Conservation (phyloP, 1,140 invertebrate species). For the Trialeurodes vaporariorum region DNA sequence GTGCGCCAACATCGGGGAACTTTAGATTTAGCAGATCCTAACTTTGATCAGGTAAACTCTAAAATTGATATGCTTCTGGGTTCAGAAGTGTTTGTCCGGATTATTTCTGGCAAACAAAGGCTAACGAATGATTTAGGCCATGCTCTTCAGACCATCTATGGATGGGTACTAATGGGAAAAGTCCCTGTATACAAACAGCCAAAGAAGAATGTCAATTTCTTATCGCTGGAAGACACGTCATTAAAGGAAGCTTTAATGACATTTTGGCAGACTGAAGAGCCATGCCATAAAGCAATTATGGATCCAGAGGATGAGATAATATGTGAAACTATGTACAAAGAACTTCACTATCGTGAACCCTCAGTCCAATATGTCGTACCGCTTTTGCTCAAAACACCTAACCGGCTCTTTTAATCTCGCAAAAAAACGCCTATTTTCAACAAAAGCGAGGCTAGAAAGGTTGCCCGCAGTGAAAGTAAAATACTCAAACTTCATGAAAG, state of each 20-base stretch:
- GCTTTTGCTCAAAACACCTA: background rate
- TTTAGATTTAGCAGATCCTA: background rate
- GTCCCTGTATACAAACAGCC: background rate
- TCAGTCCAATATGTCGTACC: background rate
- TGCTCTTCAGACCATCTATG: conserved; percentile 4
- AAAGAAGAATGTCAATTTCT: background rate
- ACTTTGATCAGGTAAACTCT: background rate
- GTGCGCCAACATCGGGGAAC: background rate
- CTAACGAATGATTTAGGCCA: background rate
- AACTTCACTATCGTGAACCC: background rate
- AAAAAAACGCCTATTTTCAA: too few species aligned
- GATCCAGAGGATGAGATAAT: background rate
- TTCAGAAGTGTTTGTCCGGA: background rate
- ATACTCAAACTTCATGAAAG: conserved; percentile 29
- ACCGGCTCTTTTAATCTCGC: too few species aligned
- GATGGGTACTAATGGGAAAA: conserved; percentile 11
- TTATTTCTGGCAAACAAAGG: background rate
- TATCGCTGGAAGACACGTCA: background rate
- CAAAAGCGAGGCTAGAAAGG: conserved; percentile 13
- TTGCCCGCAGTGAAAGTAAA: background rate
- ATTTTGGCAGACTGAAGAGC: conserved; percentile 5
- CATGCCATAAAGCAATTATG: background rate
- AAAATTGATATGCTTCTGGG: background rate
- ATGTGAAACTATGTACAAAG: background rate
- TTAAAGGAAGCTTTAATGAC: background rate